Base-by-base conservation (phyloP, 2,888 invertebrate species). In the Aelia acuminata region DNA sequence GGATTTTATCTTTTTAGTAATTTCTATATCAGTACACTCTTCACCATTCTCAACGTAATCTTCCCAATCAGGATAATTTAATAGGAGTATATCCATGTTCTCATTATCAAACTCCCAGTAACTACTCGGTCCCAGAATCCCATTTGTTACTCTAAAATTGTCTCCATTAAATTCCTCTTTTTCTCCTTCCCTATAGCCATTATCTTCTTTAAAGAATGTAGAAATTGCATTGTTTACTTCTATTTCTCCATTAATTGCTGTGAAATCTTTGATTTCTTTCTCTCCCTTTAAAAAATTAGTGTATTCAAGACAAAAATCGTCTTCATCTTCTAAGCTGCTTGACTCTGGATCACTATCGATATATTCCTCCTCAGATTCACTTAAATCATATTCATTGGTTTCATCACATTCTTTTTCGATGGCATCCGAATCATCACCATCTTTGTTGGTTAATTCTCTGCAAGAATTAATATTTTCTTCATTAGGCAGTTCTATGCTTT, bases 311-410 rank as follows among this genome's bases (percentile, higher is more conserved):
- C 15, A 35, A 35, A 31, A 35, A n/a, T 70, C 63, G 20, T 70
- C 63, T 35, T 70, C 63, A 13, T 70, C 63, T 35, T 70, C 63
- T 2, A 18, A 20, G 35, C 63, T 35, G 20, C 31, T 70, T 13
- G n/a, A 39, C 3, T 80, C 80, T 80, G 43, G 22, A 80, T 80
- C 80, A 47, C 43, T 43, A 47, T 39, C 43, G n/a, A 80, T 80
- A n/a, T 80, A 80, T 47, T 80, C 80, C 13, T 80, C 80, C 2
- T 47, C 80, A 47, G 43, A 43, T n/a, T 80, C 80, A n/a, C 35
- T 80, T 15, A 80, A 47, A 39, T 10, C 3, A 22, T n/a, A 7
- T 80, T n/a, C 80, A 43, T 80, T 22, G 3, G 8, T 43, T n/a
- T 80, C 43, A 39, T 80, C n/a, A 35, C 11, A 80, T 47, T 47